Conservation (phyloP, 2,113 vertebrate species). For the rat (Rattus norvegicus) region GRCr8 NC_086020.1:224691001-224691500, state of each 20-base stretch:
- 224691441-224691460: background rate
- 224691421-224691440: background rate
- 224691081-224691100: background rate
- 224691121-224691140: background rate
- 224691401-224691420: background rate
- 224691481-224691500: background rate
- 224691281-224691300: conserved; percentile 7
- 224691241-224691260: background rate
- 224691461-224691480: too few species aligned
- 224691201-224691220: background rate
- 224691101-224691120: too few species aligned
- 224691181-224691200: background rate
- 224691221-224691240: background rate
- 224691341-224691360: background rate
- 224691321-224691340: background rate
- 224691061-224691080: too few species aligned
- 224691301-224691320: background rate
- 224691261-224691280: background rate
- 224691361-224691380: background rate
- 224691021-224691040: too few species aligned
- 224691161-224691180: background rate
- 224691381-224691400: background rate
- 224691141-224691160: background rate
- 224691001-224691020: background rate
- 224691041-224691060: background rate